Percentiles rank a stretch among this genome's conserved stretches.
These are phyloP conservation scores for Aptenodytes forsteri DNA, from an alignment of 2,113 vertebrate genomes.

Conservation along the genomic window DNA sequence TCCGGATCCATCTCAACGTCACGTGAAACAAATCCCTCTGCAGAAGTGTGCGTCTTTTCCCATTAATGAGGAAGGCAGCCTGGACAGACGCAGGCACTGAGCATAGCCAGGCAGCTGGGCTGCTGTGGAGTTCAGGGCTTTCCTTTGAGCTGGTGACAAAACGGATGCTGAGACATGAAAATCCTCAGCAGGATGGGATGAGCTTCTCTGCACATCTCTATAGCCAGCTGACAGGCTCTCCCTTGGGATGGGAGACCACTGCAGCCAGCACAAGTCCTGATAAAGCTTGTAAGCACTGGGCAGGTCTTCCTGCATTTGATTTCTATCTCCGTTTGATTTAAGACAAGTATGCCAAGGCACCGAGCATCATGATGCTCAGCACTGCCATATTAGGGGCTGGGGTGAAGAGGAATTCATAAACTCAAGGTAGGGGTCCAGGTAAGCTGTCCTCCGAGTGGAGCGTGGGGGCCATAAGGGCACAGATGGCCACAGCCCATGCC, in stretches of 20 bases:
- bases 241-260: background rate
- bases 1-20: background rate
- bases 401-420: background rate
- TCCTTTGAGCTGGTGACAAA: background rate
- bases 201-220: background rate
- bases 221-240: background rate
- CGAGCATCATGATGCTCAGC: background rate
- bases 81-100: background rate
- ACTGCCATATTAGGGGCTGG: background rate
- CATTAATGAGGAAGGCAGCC: background rate
- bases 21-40: background rate
- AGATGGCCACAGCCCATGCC: background rate
- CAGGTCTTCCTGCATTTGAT: background rate
- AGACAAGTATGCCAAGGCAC: background rate
- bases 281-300: background rate
- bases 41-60: background rate
- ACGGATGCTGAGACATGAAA: background rate
- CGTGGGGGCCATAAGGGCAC: rapidly evolving
- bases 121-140: background rate
- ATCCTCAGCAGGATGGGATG: background rate
- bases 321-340: background rate
- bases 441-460: background rate
- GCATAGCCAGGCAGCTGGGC: background rate
- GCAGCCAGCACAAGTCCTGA: background rate
- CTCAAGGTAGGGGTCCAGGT: background rate